phyloP scores from a whole-genome alignment of 2,888 invertebrate genomes.

The Bugula neritina region DNA sequence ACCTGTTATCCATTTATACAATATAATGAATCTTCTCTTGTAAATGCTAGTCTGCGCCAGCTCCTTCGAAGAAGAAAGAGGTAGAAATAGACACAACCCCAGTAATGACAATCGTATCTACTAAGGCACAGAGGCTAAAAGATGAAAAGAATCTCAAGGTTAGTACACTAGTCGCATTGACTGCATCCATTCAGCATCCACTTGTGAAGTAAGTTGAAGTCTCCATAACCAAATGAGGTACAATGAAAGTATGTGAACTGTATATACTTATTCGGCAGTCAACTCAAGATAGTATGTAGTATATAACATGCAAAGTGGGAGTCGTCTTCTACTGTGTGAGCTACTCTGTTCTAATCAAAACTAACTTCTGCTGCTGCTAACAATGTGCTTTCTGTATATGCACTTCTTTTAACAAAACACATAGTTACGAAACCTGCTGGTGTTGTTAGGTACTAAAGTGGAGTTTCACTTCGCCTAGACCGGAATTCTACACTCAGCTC shows the following conservation, averaged over 20 bases:
- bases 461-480: constrained; percentile 87
- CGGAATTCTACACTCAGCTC: constrained; percentile 86
- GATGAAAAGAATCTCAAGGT: constrained; percentile 88
- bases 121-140: constrained; percentile 84
- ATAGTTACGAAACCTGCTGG: background rate
- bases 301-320: too few relatives aligned
- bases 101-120: constrained; percentile 71
- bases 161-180: too few relatives aligned
- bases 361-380: background rate
- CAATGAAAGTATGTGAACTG: too few relatives aligned
- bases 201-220: too few relatives aligned
- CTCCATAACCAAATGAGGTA: too few relatives aligned
- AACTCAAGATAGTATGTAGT: too few relatives aligned
- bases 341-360: too few relatives aligned
- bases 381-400: background rate
- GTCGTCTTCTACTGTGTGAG: too few relatives aligned
- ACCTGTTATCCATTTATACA: too few relatives aligned
- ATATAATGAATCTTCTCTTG: too few relatives aligned
- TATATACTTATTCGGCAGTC: too few relatives aligned
- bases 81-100: constrained; percentile 79
- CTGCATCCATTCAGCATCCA: too few relatives aligned
- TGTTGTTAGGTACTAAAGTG: constrained; percentile 75
- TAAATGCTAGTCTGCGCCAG: background rate
- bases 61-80: constrained; percentile 64
- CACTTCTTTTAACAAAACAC: background rate